phyloP scores from a whole-genome alignment of 2,888 invertebrate genomes.

The Drosophila sordidula region DNA sequence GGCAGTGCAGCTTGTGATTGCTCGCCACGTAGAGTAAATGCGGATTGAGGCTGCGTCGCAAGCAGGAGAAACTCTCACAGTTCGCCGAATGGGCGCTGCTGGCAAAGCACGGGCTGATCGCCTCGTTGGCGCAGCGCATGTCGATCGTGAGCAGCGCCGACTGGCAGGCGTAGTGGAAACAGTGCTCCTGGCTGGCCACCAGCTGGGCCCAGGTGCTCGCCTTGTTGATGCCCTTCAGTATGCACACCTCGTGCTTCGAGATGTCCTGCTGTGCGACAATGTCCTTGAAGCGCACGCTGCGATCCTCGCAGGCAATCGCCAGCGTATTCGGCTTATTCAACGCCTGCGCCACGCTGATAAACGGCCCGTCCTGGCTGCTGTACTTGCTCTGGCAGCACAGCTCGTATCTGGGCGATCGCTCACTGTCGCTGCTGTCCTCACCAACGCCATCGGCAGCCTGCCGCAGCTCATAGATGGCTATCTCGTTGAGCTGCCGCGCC shows the following conservation, averaged over 20 bases:
- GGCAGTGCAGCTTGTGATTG: slow-evolving; percentile 81
- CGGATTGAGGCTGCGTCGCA: slow-evolving; percentile 72
- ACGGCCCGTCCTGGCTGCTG: slow-evolving; percentile 53
- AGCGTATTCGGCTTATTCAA: slow-evolving; percentile 49
- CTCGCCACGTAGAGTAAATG: slow-evolving; percentile 81
- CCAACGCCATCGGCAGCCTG: slow-evolving; percentile 9
- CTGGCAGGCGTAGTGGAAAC: slow-evolving; percentile 75
- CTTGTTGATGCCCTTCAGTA: slow-evolving; percentile 38
- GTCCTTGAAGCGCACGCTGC: slow-evolving; percentile 69
- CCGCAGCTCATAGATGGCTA: slow-evolving; percentile 68
- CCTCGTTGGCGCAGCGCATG: slow-evolving; percentile 55
- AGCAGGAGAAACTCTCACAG: slow-evolving; percentile 77
- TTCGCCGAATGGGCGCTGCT: slow-evolving; percentile 51
- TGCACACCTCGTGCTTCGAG: slow-evolving; percentile 51
- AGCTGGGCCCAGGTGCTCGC: slow-evolving; percentile 73
- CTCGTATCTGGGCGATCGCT: slow-evolving; percentile 50
- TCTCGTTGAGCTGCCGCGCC: slow-evolving; percentile 65
- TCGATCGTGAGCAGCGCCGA: slow-evolving; percentile 76
- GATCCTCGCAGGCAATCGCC: slow-evolving; percentile 77
- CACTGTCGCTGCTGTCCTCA: slow-evolving; percentile 17
- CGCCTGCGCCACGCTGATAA: slow-evolving; percentile 80
- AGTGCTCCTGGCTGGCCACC: slow-evolving; percentile 52
- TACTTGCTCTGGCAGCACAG: slow-evolving; percentile 41
- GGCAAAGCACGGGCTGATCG: slow-evolving; percentile 58
- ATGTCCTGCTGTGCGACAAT: slow-evolving; percentile 41